Base-by-base conservation (phyloP, 2,113 vertebrate species). In the Todiramphus saurophagus region DNA sequence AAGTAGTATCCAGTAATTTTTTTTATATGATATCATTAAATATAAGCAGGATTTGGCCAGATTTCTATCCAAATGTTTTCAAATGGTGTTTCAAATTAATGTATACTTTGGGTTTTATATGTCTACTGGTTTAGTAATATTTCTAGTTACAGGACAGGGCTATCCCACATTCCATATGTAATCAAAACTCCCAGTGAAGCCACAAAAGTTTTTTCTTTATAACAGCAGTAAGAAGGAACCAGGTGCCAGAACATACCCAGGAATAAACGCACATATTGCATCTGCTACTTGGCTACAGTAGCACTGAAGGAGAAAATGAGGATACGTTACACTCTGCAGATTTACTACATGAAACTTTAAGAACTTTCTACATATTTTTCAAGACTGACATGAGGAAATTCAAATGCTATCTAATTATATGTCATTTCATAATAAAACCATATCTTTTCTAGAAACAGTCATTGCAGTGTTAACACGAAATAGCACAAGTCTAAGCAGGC, bases 391-490 rank as follows among this genome's bases (percentile, higher is more conserved):
- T 4, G 4, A 67, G 15, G 13, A 89, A 59, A 62, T 63, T 66
- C 1, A 41, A 89, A 59, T 87, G 87, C 16, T 67, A 24, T 16
- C 5, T 51, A 51, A 46, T 41, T 77, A 10, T n/a, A 14, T 73
- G 53, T 10, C 0, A 62, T 86, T 83, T 83, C 11, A 15, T 33
- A 62, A 50, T 20, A 73, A 67, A 87, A 5, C 3, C 0, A 0
- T 51, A 17, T 13, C 0, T 48, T 83, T 77, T 58, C 37, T 73
- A 76, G 63, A 66, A 66, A 15, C 8, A 67, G 12, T 28, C 43
- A 24, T 53, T 55, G 31, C 3, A 33, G 11, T 31, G 23, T 48
- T 89, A 59, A 58, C 51, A 90, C 1, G 2, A 72, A 90, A 33
- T 16, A 62, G 8, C 23, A 74, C 11, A 27, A 63, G 6, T n/a